Evolutionary conservation across 1,140 invertebrate species (phyloP), one percentile per base, ranked within the genome.

Genomic region (Hyphantria cunea): DNA sequence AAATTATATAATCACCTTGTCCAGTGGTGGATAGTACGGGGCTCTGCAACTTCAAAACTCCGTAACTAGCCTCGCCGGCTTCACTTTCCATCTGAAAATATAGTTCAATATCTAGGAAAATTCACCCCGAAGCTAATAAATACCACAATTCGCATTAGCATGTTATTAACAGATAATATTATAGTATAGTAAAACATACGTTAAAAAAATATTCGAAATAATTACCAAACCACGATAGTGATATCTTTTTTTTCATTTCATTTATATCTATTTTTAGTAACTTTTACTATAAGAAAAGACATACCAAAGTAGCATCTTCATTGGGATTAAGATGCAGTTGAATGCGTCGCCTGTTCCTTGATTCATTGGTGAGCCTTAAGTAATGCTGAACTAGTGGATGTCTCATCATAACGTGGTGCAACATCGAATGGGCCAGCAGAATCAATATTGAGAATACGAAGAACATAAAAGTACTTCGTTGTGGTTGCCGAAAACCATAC

Each of bases 321-420:
- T 94, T 94, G 0, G 96, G 96, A 74, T 96, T 88, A 92, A 79
- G 95, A 84, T 11, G 95, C 92, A 75, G 67, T 33, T 84, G 87
- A 44, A 90, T 87, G 9, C 87, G 80, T 4, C 80, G 67, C 34
- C 72, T 53, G 52, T 94, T 94, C 59, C 94, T 93, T 3, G 93
- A 94, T 67, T 96, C 94, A 61, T 93, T 93, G 60, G 95, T 96
- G 6, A 95, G 84, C 12, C 92, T 94, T 63, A 97, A 92, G 71
- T 98, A 97, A 78, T 96, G 97, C 67, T 95, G 94, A 45, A 97
- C 95, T 78, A 98, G 96, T 6, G 96, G 94, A 33, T 95, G 95
- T 54, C 94, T 92, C 69, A 95, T 94, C 53, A 96, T 94, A 7
- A 95, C 81, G 79, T 95, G 92, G 74, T 97, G 96, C 32, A 97